Evolutionary conservation across 2,113 vertebrate species (phyloP).

Genomic region (Amazona guildingii): DNA sequence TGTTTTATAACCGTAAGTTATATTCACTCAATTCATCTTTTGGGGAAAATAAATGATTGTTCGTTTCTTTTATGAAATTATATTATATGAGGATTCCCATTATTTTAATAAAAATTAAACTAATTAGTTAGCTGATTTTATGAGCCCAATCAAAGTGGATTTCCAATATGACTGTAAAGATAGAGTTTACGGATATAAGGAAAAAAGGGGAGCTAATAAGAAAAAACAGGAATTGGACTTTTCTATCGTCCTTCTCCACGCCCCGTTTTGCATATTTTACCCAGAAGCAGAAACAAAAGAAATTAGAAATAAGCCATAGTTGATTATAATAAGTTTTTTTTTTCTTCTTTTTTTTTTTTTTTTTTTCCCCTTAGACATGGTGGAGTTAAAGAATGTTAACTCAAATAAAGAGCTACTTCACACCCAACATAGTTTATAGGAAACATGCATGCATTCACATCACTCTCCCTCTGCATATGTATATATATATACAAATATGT

Average conservation of each 20-base stretch:
- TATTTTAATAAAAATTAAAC: constrained; percentile 68
- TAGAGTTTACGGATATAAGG: constrained; percentile 2
- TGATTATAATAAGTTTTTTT: background rate
- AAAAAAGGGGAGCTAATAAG: background rate
- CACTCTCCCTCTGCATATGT: background rate
- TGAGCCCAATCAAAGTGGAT: constrained; percentile 33
- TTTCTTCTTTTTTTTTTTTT: background rate
- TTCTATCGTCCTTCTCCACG: background rate
- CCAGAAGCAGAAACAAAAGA: constrained; percentile 16
- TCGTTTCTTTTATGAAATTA: constrained; percentile 73
- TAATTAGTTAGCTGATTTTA: constrained; percentile 32
- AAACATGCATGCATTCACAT: constrained; percentile 26
- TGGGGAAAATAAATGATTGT: constrained; percentile 79
- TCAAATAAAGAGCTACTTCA: constrained; percentile 20
- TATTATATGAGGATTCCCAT: constrained; percentile 65
- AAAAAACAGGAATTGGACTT: background rate
- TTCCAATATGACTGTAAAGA: constrained; percentile 1
- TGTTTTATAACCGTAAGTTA: constrained; percentile 85
- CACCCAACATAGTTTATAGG: background rate
- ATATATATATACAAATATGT: background rate
- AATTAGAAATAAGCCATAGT: background rate
- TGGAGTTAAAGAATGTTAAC: background rate
- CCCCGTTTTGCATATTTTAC: background rate
- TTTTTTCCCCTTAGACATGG: background rate
- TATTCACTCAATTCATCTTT: constrained; percentile 87